Conservation (phyloP, 1,140 invertebrate species). For the Maconellicoccus hirsutus region DNA sequence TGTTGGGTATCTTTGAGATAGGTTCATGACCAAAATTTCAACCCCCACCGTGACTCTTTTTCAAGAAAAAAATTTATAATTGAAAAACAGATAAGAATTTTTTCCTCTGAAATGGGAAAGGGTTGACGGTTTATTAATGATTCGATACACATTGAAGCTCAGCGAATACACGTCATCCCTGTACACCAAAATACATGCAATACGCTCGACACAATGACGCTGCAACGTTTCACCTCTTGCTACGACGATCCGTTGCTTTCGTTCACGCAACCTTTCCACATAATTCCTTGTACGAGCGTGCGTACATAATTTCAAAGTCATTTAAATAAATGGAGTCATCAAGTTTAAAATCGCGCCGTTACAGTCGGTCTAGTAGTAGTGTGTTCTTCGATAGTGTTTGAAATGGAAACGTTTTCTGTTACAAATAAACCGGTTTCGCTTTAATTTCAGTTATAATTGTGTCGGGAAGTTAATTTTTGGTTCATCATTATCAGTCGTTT, state of each 20-base stretch:
- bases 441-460: slow-evolving; percentile 6
- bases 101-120: too few species aligned
- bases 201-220: neutral
- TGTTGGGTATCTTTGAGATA: too few species aligned
- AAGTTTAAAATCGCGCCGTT: slow-evolving; percentile 3
- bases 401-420: neutral
- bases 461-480: neutral
- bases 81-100: too few species aligned
- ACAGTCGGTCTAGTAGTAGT: neutral
- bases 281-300: neutral
- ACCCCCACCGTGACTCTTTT: too few species aligned
- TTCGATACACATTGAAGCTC: too few species aligned
- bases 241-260: neutral
- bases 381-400: neutral
- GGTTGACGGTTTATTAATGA: too few species aligned
- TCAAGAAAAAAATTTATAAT: too few species aligned
- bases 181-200: neutral
- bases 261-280: neutral
- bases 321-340: slow-evolving; percentile 4
- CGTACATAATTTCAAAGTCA: neutral
- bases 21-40: too few species aligned
- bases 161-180: too few species aligned
- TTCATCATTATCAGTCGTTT: neutral
- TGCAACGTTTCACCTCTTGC: neutral
- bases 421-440: neutral